These are phyloP conservation scores for Apamea epomidion DNA, from an alignment of 2,888 invertebrate species.

Conservation along the genomic window DNA sequence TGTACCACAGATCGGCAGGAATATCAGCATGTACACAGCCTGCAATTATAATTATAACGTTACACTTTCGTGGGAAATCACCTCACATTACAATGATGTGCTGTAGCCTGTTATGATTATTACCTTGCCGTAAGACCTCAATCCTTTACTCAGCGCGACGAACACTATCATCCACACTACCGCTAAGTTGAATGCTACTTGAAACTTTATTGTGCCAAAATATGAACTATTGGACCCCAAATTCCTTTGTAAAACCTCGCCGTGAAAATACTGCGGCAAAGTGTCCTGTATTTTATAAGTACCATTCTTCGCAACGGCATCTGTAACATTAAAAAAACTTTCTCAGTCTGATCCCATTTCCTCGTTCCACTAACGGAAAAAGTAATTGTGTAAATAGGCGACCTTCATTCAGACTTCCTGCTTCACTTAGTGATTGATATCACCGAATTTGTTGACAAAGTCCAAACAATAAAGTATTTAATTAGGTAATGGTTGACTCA, in stretches of 20 bases:
- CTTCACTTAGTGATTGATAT: constrained; percentile 70
- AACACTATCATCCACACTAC: constrained; percentile 98
- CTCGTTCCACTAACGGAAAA: constrained; percentile 64
- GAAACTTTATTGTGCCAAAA: constrained; percentile 94
- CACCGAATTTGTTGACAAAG: constrained; percentile 69
- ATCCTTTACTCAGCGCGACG: constrained; percentile 96
- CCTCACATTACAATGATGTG: constrained; percentile 35
- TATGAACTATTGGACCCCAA: constrained; percentile 78
- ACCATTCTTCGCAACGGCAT: constrained; percentile 76
- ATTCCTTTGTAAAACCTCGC: constrained; percentile 93
- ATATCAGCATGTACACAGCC: constrained; percentile 93
- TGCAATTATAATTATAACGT: constrained; percentile 72
- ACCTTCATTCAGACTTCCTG: constrained; percentile 76
- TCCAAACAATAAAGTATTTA: constrained; percentile 66
- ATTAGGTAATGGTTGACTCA: constrained; percentile 71
- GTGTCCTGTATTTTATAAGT: constrained; percentile 91
- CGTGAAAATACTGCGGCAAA: constrained; percentile 96
- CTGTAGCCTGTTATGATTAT: constrained; percentile 34
- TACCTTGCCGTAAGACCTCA: constrained; percentile 96
- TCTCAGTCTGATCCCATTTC: constrained; percentile 54
- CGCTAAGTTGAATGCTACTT: constrained; percentile 97
- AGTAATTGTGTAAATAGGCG: constrained; percentile 71
- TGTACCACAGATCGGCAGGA: constrained; percentile 94
- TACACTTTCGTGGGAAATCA: constrained; percentile 50
- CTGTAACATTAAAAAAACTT: constrained; percentile 70